Conservation (phyloP, 2,113 vertebrate species). For the Cyprinodon variegatus region DNA sequence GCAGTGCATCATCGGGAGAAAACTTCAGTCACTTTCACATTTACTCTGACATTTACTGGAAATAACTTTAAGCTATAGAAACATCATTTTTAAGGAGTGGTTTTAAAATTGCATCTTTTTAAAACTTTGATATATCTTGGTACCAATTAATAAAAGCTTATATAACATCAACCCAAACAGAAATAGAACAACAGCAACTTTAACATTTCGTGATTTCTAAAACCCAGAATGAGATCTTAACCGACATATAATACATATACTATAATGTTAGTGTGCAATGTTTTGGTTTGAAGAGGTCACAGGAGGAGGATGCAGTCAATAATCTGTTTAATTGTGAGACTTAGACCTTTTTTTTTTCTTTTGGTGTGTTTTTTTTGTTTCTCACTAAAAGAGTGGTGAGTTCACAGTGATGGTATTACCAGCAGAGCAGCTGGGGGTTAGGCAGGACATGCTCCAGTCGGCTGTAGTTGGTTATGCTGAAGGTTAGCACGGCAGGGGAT, state of each 20-base stretch:
- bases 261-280: not conserved
- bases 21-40: too few relatives aligned
- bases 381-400: conserved; percentile 16
- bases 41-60: too few relatives aligned
- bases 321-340: too few relatives aligned
- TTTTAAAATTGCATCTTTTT: not conserved
- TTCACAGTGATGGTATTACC: conserved; percentile 82
- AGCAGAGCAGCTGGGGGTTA: conserved; percentile 99
- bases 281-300: not conserved
- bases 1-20: too few relatives aligned
- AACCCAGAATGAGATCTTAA: not conserved
- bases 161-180: not conserved
- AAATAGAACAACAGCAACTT: not conserved
- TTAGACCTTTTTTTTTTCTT: not conserved
- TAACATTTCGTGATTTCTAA: not conserved
- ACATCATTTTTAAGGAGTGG: not conserved
- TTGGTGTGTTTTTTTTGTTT: not conserved
- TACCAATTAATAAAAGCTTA: not conserved
- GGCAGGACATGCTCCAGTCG: conserved; percentile 97
- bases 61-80: too few relatives aligned
- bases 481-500: conserved; percentile 91
- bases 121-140: not conserved
- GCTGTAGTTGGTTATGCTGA: conserved; percentile 97
- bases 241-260: too few relatives aligned
- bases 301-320: not conserved